Evolutionary conservation across 92 coral and sea anemone species (phyloP).

Genomic region (Phenganax subtilis): DNA sequence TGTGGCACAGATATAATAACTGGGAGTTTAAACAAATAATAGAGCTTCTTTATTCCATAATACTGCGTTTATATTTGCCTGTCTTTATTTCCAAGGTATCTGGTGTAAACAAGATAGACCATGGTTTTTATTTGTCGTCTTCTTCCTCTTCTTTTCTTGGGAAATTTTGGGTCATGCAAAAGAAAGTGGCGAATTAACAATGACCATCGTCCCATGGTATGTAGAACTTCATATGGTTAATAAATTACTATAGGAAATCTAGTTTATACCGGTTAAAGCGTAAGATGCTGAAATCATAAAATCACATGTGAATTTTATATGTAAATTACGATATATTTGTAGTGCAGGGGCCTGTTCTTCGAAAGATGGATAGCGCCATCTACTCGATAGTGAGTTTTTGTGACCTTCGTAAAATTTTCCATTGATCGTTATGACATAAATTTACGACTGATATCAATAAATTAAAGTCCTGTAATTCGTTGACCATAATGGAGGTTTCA

Average conservation of each 20-base stretch:
- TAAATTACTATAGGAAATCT: neutral
- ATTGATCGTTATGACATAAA: too few species aligned
- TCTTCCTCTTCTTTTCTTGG: conserved; percentile 19
- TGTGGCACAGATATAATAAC: neutral
- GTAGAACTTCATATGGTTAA: neutral
- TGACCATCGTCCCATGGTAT: conserved; percentile 11
- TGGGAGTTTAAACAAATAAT: conserved; percentile 13
- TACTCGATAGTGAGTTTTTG: too few species aligned
- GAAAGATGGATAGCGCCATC: too few species aligned
- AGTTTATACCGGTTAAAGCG: neutral
- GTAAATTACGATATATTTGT: too few species aligned
- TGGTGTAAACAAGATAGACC: conserved; percentile 5
- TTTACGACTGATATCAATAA: too few species aligned
- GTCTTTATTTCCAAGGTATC: conserved; percentile 10
- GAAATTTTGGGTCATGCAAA: conserved; percentile 10
- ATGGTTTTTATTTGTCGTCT: conserved; percentile 10
- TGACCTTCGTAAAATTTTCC: too few species aligned
- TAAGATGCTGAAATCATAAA: neutral
- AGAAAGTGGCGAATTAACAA: neutral
- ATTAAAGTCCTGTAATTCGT: too few species aligned
- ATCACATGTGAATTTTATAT: neutral
- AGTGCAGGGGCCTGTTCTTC: too few species aligned
- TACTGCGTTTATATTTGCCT: neutral
- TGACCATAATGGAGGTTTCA: too few species aligned
- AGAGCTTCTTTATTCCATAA: neutral